These are phyloP conservation scores for Polymixis flavicincta DNA, from an alignment of 2,888 invertebrate genomes.

Conservation along the genomic window DNA sequence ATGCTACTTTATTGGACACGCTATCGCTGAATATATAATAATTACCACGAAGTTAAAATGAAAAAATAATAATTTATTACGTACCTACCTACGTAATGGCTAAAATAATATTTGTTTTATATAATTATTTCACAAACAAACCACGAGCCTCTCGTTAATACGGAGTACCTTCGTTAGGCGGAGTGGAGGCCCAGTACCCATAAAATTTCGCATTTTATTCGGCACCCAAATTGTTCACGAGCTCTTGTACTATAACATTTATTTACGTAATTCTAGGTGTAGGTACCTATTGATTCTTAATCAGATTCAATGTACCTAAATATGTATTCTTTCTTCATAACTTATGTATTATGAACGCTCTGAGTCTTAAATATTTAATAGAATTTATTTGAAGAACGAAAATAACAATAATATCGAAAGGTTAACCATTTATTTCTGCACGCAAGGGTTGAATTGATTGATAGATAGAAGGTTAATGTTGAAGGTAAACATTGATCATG, in stretches of 20 bases:
- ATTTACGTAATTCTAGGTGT: neutral
- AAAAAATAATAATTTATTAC: neutral
- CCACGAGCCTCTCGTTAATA: neutral
- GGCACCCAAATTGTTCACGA: neutral
- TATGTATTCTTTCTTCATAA: neutral
- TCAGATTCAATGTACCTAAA: conserved; percentile 1
- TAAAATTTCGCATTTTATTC: conserved; percentile 1
- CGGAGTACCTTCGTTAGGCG: conserved; percentile 14
- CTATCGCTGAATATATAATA: neutral
- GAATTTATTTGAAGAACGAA: neutral
- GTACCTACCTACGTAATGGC: neutral
- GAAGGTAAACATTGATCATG: neutral
- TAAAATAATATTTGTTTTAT: neutral
- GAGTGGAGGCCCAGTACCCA: neutral
- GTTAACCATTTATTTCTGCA: neutral
- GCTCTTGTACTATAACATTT: neutral
- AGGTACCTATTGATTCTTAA: neutral
- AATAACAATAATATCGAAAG: neutral
- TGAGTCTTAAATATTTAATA: neutral
- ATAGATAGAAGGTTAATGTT: neutral
- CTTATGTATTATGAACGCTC: neutral
- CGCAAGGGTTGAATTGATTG: neutral
- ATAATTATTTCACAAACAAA: conserved; percentile 9
- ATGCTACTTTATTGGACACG: neutral
- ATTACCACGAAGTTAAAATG: neutral